These are phyloP conservation scores for Pseudococcus longispinus DNA, from an alignment of 2,888 invertebrate genomes.

Conservation along the genomic window DNA sequence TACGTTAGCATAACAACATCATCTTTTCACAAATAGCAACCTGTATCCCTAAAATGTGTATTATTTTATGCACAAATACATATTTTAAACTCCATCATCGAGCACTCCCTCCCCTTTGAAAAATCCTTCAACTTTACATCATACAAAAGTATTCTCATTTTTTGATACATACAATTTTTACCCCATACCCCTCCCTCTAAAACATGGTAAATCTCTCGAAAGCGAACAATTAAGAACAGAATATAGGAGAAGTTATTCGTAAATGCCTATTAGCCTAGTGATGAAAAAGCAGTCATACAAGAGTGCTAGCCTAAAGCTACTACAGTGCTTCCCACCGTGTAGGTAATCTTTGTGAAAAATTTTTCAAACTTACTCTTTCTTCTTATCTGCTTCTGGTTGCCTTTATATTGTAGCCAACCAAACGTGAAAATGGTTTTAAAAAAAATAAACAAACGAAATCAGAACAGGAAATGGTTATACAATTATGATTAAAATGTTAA, in stretches of 20 bases:
- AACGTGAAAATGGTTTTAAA: conserved; percentile 20
- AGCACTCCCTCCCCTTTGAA: neutral
- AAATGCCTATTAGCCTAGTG: conserved; percentile 11
- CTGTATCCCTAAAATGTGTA: too few species aligned
- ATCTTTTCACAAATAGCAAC: neutral
- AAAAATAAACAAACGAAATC: conserved; percentile 49
- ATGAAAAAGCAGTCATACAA: conserved; percentile 46
- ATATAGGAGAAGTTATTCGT: conserved; percentile 10
- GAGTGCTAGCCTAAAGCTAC: conserved; percentile 52
- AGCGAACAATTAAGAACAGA: neutral
- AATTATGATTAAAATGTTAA: conserved; percentile 30
- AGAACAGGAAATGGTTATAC: conserved; percentile 36
- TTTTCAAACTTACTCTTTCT: conserved; percentile 61
- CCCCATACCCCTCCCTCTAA: neutral
- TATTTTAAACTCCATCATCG: neutral
- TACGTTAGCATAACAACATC: neutral
- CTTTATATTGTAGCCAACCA: conserved; percentile 58
- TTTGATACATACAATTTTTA: neutral
- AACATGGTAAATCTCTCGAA: neutral
- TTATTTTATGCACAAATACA: neutral
- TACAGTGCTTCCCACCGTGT: conserved; percentile 44
- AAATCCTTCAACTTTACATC: too few species aligned
- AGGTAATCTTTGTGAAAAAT: neutral
- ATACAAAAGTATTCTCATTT: neutral
- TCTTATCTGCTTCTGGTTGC: conserved; percentile 61